A percentile compares a stretch with the other conserved stretches of the same genome.
Evolutionary conservation across 2,113 vertebrate genomes (phyloP).

Genomic region (Pimephales promelas): DNA sequence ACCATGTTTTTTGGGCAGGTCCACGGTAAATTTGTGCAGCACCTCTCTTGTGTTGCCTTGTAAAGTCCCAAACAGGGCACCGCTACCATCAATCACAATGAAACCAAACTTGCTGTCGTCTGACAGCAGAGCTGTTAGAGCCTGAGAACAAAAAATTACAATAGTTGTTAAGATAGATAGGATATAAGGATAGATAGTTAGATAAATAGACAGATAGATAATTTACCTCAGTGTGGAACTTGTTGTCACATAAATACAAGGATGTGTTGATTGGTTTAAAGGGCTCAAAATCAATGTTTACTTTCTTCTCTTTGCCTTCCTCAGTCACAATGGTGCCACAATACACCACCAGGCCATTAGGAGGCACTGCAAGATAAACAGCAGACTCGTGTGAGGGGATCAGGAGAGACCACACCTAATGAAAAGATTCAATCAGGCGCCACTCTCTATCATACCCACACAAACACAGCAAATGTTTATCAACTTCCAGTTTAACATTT

Average conservation of each 20-base stretch:
- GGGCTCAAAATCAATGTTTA: constrained; percentile 99
- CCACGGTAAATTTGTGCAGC: constrained; percentile 99
- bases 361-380: constrained; percentile 86
- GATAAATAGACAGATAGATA: not conserved
- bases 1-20: constrained; percentile 99
- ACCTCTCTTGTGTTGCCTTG: constrained; percentile 99
- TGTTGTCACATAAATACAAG: constrained; percentile 99
- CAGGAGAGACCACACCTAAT: not conserved
- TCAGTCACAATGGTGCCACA: constrained; percentile 99
- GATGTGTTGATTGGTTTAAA: constrained; percentile 99
- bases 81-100: constrained; percentile 98
- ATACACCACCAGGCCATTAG: constrained; percentile 99
- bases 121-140: constrained; percentile 94
- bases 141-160: constrained; percentile 72
- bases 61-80: constrained; percentile 98
- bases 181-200: too few species aligned
- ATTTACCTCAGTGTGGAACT: constrained; percentile 97
- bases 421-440: constrained; percentile 8
- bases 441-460: not conserved
- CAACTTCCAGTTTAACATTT: not conserved
- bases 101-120: constrained; percentile 99
- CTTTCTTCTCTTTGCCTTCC: constrained; percentile 99
- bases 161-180: not conserved
- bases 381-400: not conserved
- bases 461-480: not conserved